These are phyloP conservation scores for Arenaria interpres DNA, from an alignment of 2,113 vertebrate species.

Conservation along the genomic window DNA sequence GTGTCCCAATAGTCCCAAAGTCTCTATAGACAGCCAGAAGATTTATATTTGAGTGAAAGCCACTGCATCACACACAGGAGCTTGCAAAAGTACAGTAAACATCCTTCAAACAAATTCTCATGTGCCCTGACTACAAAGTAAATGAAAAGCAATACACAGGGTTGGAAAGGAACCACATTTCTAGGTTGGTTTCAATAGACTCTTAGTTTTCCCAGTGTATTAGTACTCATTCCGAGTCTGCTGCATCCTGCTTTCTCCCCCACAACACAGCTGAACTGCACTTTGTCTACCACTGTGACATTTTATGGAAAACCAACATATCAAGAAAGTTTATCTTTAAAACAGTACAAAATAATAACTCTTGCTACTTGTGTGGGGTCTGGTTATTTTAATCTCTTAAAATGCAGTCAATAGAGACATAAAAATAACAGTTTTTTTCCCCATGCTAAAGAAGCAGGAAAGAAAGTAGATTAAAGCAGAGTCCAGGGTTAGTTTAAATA, in stretches of 20 bases:
- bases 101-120: slow-evolving; percentile 67
- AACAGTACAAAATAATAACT: slow-evolving; percentile 24
- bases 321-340: slow-evolving; percentile 36
- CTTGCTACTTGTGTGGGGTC: neutral
- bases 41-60: slow-evolving; percentile 60
- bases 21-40: slow-evolving; percentile 29
- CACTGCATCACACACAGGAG: slow-evolving; percentile 43
- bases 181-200: slow-evolving; percentile 64
- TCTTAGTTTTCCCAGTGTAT: slow-evolving; percentile 60
- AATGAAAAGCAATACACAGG: slow-evolving; percentile 59
- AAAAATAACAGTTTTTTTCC: neutral
- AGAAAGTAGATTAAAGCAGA: neutral
- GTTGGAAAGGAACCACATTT: slow-evolving; percentile 61
- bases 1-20: neutral
- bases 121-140: slow-evolving; percentile 69
- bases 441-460: neutral
- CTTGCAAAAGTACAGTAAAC: slow-evolving; percentile 60
- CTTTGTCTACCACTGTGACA: slow-evolving; percentile 19
- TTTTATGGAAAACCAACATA: slow-evolving; percentile 16
- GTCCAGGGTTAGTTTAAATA: neutral
- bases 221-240: slow-evolving; percentile 60
- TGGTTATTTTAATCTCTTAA: slow-evolving; percentile 15
- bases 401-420: neutral
- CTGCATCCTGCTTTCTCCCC: slow-evolving; percentile 46
- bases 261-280: slow-evolving; percentile 45